Conservation (phyloP, 2,797 vertebrate genomes). For the Ibycter americanus region DNA sequence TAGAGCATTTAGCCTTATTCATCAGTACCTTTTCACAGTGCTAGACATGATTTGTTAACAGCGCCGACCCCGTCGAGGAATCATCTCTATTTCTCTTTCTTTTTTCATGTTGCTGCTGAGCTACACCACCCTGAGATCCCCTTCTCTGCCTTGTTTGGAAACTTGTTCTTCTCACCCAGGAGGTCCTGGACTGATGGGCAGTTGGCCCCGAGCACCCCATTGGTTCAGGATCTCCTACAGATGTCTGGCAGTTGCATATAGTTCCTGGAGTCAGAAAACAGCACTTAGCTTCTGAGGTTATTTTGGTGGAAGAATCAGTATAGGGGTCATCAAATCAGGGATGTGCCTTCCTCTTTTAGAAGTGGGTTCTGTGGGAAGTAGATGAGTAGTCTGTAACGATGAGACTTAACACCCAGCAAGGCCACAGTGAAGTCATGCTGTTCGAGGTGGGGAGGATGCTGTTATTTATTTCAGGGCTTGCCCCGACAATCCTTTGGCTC, state of each 20-base stretch:
- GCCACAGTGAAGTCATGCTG: background rate
- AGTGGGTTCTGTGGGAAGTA: background rate
- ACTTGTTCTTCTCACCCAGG: background rate
- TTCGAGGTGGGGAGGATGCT: background rate
- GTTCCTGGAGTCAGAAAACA: background rate
- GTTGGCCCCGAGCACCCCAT: background rate
- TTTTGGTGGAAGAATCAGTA: background rate
- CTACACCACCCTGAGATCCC: too few species aligned
- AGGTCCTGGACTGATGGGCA: background rate
- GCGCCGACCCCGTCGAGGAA: background rate
- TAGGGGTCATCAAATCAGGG: too few species aligned
- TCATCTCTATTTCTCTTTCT: too few species aligned
- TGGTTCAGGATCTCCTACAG: background rate
- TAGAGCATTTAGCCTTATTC: background rate
- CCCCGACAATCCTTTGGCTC: fast-evolving
- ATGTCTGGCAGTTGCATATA: background rate
- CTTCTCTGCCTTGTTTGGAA: background rate
- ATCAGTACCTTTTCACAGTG: background rate
- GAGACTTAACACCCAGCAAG: background rate
- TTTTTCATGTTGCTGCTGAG: background rate
- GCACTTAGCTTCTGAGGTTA: background rate
- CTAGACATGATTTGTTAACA: too few species aligned
- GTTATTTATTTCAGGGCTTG: background rate
- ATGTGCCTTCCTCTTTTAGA: background rate
- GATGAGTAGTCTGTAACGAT: background rate